Evolutionary conservation across 2,113 vertebrate genomes (phyloP).

Genomic region (Grus americana): DNA sequence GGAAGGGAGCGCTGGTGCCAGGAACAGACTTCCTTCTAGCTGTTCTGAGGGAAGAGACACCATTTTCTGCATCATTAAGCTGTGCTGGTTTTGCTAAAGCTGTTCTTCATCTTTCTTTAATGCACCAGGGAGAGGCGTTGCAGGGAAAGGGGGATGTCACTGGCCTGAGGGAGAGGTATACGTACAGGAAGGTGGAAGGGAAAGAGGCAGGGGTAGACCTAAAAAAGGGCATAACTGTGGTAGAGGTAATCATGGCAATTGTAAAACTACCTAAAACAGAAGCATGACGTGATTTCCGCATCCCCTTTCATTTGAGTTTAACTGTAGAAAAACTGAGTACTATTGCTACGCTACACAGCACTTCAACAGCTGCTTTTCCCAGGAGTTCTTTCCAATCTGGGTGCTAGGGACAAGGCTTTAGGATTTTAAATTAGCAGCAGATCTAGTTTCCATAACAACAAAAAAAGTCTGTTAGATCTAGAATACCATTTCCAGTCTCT

Average conservation of each 20-base stretch:
- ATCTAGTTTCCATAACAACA: conserved; percentile 58
- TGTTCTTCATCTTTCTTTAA: neutral
- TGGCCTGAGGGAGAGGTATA: neutral
- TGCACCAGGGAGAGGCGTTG: neutral
- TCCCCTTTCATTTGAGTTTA: neutral
- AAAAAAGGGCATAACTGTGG: neutral
- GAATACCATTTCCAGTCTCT: neutral
- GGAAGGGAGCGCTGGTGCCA: neutral
- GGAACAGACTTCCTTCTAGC: neutral
- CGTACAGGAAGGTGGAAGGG: neutral
- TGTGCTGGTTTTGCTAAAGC: neutral
- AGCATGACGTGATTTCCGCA: neutral
- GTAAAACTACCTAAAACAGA: conserved; percentile 14
- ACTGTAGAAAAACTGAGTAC: neutral
- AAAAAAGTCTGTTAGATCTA: neutral
- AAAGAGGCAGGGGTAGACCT: neutral
- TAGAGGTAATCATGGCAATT: neutral
- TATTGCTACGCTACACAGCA: neutral
- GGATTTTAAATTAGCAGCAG: conserved; percentile 16
- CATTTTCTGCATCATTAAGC: neutral
- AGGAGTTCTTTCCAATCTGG: neutral
- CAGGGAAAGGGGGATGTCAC: neutral
- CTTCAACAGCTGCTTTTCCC: neutral
- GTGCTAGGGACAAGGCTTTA: neutral
- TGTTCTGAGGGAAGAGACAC: neutral